phyloP scores from a whole-genome alignment of 2,888 invertebrate species.

The Netelia virgata region DNA sequence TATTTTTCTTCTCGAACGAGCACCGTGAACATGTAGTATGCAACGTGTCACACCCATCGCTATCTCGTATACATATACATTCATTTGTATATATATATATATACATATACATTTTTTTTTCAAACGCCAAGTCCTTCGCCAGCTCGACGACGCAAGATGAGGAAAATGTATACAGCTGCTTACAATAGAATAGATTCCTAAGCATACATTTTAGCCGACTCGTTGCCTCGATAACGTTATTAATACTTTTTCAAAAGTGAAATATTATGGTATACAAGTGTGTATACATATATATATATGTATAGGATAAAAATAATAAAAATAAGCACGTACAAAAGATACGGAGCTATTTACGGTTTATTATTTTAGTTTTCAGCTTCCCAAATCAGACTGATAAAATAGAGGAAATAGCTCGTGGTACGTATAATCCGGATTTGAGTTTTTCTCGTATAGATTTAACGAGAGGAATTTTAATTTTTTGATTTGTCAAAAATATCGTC shows the following conservation, averaged over 20 bases:
- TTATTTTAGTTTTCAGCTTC: background rate
- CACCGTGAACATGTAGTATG: background rate
- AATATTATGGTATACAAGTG: too few relatives aligned
- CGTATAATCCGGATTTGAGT: background rate
- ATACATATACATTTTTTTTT: background rate
- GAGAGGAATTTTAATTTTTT: background rate
- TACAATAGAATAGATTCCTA: background rate
- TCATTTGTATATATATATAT: background rate
- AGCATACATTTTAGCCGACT: too few relatives aligned
- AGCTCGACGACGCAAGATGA: slow-evolving; percentile 12
- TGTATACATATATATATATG: too few relatives aligned
- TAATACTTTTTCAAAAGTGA: too few relatives aligned
- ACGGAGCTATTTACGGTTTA: background rate
- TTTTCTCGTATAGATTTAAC: background rate
- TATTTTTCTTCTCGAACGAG: background rate
- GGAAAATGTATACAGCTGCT: background rate
- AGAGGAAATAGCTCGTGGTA: background rate
- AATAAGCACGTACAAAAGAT: too few relatives aligned
- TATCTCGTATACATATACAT: background rate
- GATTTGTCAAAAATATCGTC: background rate
- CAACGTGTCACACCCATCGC: slow-evolving; percentile 18
- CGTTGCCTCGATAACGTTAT: too few relatives aligned
- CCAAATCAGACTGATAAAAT: background rate
- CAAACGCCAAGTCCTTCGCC: background rate
- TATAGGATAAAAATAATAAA: too few relatives aligned